Percentiles rank a stretch among this genome's conserved stretches.
phyloP scores from a whole-genome alignment of 1,140 invertebrate species.

The Galleria mellonella region DNA sequence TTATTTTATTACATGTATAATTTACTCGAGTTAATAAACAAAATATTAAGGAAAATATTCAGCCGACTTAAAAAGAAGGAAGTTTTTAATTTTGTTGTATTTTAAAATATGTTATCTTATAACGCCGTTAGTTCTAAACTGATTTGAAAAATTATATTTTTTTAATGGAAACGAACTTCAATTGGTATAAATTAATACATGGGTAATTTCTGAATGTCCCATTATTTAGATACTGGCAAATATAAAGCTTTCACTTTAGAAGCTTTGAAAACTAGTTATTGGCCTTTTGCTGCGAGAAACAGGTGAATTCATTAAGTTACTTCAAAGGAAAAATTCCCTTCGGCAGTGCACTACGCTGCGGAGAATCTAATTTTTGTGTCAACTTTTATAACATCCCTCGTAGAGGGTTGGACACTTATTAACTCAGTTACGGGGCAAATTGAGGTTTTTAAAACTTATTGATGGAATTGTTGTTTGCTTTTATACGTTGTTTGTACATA shows the following conservation, averaged over 20 bases:
- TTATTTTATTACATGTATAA: no score
- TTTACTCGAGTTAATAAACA: no score
- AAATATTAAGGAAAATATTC: no score
- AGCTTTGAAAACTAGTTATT: background rate
- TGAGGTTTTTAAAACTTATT: slow-evolving; percentile 44
- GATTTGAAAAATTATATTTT: no score
- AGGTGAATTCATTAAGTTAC: slow-evolving; percentile 35
- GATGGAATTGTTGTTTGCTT: background rate
- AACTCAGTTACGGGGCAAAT: slow-evolving; percentile 30
- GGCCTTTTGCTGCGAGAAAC: slow-evolving; percentile 15
- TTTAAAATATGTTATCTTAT: no score
- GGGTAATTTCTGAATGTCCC: no score
- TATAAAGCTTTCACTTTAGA: background rate
- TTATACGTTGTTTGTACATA: background rate
- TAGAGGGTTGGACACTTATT: slow-evolving; percentile 18
- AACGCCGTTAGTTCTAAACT: no score
- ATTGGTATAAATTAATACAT: no score
- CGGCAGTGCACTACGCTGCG: slow-evolving; percentile 4
- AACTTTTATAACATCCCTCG: slow-evolving; percentile 34
- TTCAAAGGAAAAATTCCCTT: slow-evolving; percentile 49
- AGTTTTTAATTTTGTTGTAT: no score
- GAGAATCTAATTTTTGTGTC: slow-evolving; percentile 59
- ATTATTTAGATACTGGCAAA: no score
- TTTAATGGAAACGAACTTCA: no score
- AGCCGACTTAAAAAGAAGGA: no score